phyloP scores from a whole-genome alignment of 2,113 vertebrate genomes.

The Euleptes europaea region DNA sequence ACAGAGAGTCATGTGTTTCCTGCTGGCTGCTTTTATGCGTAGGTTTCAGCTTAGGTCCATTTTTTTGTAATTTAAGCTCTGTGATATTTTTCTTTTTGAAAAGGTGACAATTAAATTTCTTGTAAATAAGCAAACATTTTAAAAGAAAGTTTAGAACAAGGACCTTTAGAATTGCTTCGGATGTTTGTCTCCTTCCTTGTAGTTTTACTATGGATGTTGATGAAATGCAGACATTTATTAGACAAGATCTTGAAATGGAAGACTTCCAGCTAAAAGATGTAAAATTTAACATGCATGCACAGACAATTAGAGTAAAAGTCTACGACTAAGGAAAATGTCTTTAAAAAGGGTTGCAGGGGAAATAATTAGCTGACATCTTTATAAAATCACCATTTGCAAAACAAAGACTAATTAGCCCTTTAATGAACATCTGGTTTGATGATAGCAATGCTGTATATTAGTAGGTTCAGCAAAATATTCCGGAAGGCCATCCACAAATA shows the following conservation, averaged over 20 bases:
- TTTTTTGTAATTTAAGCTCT: too few species aligned
- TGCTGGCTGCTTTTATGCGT: too few species aligned
- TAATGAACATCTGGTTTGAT: slow-evolving; percentile 50
- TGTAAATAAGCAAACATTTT: too few species aligned
- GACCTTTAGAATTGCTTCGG: neutral
- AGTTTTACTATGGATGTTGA: neutral
- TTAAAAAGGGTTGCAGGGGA: slow-evolving; percentile 56
- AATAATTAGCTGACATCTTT: slow-evolving; percentile 57
- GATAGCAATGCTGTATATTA: slow-evolving; percentile 23
- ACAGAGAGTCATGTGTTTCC: too few species aligned
- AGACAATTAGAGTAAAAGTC: slow-evolving; percentile 48
- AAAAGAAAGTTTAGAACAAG: too few species aligned
- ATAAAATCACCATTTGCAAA: slow-evolving; percentile 44
- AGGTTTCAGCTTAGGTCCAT: too few species aligned
- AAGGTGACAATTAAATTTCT: too few species aligned
- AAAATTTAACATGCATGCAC: slow-evolving; percentile 44
- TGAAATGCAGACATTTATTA: neutral
- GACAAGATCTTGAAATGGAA: neutral
- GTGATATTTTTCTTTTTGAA: too few species aligned
- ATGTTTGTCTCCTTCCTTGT: neutral
- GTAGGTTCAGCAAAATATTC: slow-evolving; percentile 32
- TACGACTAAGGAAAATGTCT: slow-evolving; percentile 54
- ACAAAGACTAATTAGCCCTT: slow-evolving; percentile 53
- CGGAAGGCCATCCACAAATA: slow-evolving; percentile 51
- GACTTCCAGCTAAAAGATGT: neutral